phyloP scores from a whole-genome alignment of 1,140 invertebrate species.

The Polypedilum pembai region DNA sequence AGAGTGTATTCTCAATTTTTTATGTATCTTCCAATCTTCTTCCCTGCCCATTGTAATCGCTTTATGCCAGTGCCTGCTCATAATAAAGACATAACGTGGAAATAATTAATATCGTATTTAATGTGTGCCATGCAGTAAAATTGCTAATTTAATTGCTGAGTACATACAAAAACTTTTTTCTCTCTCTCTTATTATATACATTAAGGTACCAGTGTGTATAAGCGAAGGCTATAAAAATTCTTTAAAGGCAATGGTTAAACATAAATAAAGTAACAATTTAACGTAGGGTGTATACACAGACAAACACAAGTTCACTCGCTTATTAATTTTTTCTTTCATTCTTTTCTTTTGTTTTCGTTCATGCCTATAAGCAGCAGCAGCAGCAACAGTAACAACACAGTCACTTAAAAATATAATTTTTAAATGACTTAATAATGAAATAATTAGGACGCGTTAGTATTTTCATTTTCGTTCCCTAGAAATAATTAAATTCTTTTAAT shows the following conservation, averaged over 20 bases:
- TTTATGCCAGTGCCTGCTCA: neutral
- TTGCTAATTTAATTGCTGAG: conserved; percentile 23
- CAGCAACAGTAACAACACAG: no score
- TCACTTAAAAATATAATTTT: no score
- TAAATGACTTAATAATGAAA: conserved; percentile 28
- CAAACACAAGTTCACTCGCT: neutral
- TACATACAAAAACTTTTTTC: neutral
- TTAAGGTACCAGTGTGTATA: neutral
- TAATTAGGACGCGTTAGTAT: conserved; percentile 24
- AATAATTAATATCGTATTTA: conserved; percentile 8
- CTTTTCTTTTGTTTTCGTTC: neutral
- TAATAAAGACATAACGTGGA: conserved; percentile 23
- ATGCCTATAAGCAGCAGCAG: neutral
- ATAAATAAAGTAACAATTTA: neutral
- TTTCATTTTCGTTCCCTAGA: conserved; percentile 17
- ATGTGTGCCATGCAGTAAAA: conserved; percentile 22
- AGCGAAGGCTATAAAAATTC: neutral
- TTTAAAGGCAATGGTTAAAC: neutral
- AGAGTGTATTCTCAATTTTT: conserved; percentile 12
- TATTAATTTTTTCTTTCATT: neutral
- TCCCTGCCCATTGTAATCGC: neutral
- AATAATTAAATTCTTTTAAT: conserved; percentile 27
- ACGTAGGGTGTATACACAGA: neutral
- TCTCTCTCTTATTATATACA: neutral
- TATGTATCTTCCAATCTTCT: neutral